Percentiles rank a stretch among this genome's conserved stretches.
phyloP scores from a whole-genome alignment of 2,888 invertebrate genomes.

The Conus canariensis region DNA sequence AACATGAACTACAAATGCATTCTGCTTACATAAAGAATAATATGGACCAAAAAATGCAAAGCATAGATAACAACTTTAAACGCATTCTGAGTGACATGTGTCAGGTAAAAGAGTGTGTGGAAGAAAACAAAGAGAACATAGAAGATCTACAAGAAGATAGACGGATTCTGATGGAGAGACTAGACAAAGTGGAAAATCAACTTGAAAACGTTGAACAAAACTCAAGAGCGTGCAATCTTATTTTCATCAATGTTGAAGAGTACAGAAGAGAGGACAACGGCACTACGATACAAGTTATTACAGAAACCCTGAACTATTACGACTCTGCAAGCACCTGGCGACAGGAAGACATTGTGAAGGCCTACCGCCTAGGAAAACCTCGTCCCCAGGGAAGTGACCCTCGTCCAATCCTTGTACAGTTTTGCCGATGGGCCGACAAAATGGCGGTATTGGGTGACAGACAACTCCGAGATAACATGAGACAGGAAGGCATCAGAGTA shows the following conservation, averaged over 20 bases:
- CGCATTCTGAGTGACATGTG: not conserved
- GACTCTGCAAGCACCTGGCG: not conserved
- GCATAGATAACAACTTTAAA: not conserved
- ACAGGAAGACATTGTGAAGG: not conserved
- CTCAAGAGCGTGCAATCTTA: not conserved
- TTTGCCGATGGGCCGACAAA: not conserved
- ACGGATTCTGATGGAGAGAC: not conserved
- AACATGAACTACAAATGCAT: too few relatives aligned
- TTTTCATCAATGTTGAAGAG: not conserved
- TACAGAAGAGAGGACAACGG: not conserved
- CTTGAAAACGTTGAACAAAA: not conserved
- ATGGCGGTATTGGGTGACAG: constrained; percentile 2
- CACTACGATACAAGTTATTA: not conserved
- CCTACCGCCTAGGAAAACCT: not conserved
- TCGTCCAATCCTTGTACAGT: not conserved
- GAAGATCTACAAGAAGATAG: not conserved
- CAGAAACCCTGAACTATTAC: not conserved
- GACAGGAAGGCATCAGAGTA: not conserved
- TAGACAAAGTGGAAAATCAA: not conserved
- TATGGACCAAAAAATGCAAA: not conserved
- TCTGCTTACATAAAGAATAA: not conserved
- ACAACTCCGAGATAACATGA: not conserved
- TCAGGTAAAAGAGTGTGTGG: not conserved
- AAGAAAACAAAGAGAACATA: not conserved
- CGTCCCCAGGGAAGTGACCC: not conserved